Conservation (phyloP, 2,888 invertebrate species). For the Melanotus villosus region DNA sequence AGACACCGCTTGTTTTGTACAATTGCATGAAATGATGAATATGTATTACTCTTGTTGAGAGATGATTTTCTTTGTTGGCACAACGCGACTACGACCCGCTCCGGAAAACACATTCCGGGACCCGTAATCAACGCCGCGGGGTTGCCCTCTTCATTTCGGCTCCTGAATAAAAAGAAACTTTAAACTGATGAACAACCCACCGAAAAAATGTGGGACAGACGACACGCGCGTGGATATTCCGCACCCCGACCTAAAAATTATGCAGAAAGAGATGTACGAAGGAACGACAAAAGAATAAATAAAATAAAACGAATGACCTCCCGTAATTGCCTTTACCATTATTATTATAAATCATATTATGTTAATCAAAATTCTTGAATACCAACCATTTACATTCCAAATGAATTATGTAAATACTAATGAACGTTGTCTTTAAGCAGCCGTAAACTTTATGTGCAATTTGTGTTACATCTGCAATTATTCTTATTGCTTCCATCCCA, state of each 20-base stretch:
- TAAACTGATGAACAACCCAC: constrained; percentile 50
- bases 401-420: too few species aligned
- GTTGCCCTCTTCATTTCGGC: constrained; percentile 51
- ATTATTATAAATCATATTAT: too few species aligned
- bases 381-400: too few species aligned
- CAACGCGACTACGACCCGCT: constrained; percentile 52
- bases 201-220: constrained; percentile 50
- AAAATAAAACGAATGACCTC: neutral
- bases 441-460: too few species aligned
- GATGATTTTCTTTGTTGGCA: constrained; percentile 61
- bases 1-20: constrained; percentile 63
- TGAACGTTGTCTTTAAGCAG: too few species aligned
- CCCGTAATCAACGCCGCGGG: constrained; percentile 47
- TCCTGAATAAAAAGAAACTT: constrained; percentile 53
- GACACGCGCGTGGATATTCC: constrained; percentile 34
- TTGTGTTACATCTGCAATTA: too few species aligned
- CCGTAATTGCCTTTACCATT: too few species aligned
- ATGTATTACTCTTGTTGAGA: constrained; percentile 61
- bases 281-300: constrained; percentile 1
- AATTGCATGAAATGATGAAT: constrained; percentile 64
- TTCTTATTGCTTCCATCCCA: too few species aligned
- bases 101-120: constrained; percentile 50
- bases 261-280: constrained; percentile 21
- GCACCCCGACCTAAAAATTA: constrained; percentile 37
- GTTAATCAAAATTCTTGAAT: too few species aligned